A percentile compares a stretch with the other conserved stretches of the same genome.
Conservation (phyloP, 2,113 vertebrate genomes). For the Gambusia affinis region DNA sequence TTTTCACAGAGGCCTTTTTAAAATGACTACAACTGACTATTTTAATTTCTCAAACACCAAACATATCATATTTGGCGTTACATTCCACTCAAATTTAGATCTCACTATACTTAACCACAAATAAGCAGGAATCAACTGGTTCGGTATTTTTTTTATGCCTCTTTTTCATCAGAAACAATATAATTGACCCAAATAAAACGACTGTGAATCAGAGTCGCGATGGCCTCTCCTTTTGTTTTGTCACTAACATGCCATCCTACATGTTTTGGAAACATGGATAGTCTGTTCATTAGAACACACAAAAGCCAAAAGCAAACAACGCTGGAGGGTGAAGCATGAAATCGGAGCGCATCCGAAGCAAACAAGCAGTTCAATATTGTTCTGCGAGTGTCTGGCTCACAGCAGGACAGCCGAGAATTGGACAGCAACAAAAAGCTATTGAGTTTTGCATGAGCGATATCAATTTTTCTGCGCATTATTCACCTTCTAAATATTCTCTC, state of each 20-base stretch:
- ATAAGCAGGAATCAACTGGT: too few relatives aligned
- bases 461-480: not conserved
- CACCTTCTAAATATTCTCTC: not conserved
- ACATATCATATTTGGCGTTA: too few relatives aligned
- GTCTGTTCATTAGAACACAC: not conserved
- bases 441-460: not conserved
- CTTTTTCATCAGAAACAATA: not conserved
- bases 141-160: not conserved
- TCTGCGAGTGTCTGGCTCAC: not conserved
- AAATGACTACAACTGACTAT: too few relatives aligned
- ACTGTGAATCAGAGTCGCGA: not conserved
- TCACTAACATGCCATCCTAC: not conserved
- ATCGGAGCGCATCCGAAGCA: not conserved
- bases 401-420: not conserved
- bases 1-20: too few relatives aligned
- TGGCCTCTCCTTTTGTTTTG: not conserved
- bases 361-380: not conserved
- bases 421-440: not conserved
- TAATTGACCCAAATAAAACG: not conserved
- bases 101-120: too few relatives aligned
- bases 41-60: too few relatives aligned
- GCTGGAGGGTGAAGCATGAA: not conserved
- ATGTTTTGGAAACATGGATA: not conserved
- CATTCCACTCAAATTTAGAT: too few relatives aligned
- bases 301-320: not conserved